Percentiles rank a stretch among this genome's conserved stretches.
Conservation (phyloP, 2,888 invertebrate species). For the Chrysolina americana region DNA sequence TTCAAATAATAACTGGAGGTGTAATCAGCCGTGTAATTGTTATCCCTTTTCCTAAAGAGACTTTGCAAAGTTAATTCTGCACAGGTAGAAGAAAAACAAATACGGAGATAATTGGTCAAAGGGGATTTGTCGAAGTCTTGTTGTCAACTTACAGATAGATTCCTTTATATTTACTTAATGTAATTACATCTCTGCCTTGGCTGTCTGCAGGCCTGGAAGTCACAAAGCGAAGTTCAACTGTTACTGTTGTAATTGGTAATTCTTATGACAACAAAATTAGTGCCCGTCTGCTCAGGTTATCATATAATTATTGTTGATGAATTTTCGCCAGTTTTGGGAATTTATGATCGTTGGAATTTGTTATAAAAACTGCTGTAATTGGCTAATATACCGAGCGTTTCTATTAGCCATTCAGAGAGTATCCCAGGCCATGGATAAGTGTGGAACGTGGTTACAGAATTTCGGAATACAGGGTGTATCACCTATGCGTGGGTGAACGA, state of each 20-base stretch:
- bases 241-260: slow-evolving; percentile 15
- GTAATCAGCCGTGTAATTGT: slow-evolving; percentile 64
- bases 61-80: slow-evolving; percentile 55
- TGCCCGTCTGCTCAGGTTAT: slow-evolving; percentile 5
- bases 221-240: slow-evolving; percentile 22
- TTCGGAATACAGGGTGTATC: too few relatives aligned
- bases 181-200: slow-evolving; percentile 38
- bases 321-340: slow-evolving; percentile 1
- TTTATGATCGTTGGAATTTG: not conserved
- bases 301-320: not conserved
- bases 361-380: not conserved
- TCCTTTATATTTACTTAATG: slow-evolving; percentile 46
- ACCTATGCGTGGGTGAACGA: too few relatives aligned
- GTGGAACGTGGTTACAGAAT: not conserved
- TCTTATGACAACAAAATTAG: slow-evolving; percentile 23
- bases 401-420: not conserved
- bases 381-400: not conserved
- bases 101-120: slow-evolving; percentile 45
- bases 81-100: slow-evolving; percentile 57
- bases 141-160: slow-evolving; percentile 35
- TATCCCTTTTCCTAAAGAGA: slow-evolving; percentile 57
- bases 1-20: slow-evolving; percentile 61
- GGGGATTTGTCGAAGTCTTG: slow-evolving; percentile 42
- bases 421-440: not conserved
- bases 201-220: slow-evolving; percentile 19